Percentiles rank a stretch among this genome's conserved stretches.
phyloP scores from a whole-genome alignment of 2,797 vertebrate genomes.

The Gallinago stenura region DNA sequence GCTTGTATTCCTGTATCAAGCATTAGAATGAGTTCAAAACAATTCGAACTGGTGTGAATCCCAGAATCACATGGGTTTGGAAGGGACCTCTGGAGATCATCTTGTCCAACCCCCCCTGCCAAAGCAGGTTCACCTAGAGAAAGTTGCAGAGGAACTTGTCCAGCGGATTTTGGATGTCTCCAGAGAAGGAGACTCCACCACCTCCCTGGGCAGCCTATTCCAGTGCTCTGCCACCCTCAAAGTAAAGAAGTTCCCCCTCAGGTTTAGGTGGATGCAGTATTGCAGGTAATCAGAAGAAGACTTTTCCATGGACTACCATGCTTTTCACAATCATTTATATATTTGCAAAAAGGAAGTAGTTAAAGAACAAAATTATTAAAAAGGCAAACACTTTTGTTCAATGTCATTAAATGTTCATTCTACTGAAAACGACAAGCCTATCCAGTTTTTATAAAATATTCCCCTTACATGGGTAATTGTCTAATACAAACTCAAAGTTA shows the following conservation, averaged over 20 bases:
- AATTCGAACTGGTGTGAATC: too few species aligned
- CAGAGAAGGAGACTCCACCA: too few species aligned
- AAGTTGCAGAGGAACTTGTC: too few species aligned
- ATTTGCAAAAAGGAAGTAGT: not conserved
- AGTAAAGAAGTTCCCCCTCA: too few species aligned
- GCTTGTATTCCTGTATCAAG: not conserved
- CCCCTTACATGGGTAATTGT: constrained; percentile 47
- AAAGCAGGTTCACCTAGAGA: too few species aligned
- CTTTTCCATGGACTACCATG: not conserved
- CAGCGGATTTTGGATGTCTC: too few species aligned
- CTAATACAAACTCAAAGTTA: constrained; percentile 26
- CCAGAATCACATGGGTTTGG: too few species aligned
- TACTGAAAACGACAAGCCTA: constrained; percentile 10
- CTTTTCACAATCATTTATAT: not conserved
- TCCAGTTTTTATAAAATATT: constrained; percentile 33
- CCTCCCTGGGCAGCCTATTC: too few species aligned
- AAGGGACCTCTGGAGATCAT: too few species aligned
- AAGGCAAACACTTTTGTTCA: not conserved
- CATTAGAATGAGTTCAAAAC: not conserved
- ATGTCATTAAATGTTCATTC: constrained; percentile 33
- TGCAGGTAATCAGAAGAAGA: not conserved
- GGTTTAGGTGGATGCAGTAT: not conserved
- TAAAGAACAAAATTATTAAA: not conserved
- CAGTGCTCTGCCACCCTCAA: too few species aligned
- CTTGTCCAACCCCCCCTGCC: too few species aligned